Base-by-base conservation (phyloP, 2,113 vertebrate species). In the Megaptera novaeangliae region DNA sequence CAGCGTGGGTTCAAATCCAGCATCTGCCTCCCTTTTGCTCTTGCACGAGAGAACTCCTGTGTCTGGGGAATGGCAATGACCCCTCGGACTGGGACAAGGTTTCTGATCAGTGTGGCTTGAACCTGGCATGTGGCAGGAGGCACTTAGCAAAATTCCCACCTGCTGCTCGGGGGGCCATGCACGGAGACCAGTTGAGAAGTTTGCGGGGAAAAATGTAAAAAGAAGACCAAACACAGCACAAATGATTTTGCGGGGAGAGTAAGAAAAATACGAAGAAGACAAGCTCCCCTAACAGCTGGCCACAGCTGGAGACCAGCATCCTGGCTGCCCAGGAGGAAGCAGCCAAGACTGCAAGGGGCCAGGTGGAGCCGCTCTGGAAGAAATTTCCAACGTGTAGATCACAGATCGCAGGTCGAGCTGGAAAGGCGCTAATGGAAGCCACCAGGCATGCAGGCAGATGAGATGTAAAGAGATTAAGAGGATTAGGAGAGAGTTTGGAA, bases 391-490 rank as follows among this genome's bases (percentile, higher is more conserved):
- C 31, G 0, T 5, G 52, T 13, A 57, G 75, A 78, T 23, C 27
- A 23, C 52, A 31, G 44, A 31, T 31, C 31, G 1, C 44, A 27
- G 44, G 27, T 39, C 25, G 3, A n/a, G 39, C 46, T 5, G 64
- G 81, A 91, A 52, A 91, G 57, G 82, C 2, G 13, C 68, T 82
- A 87, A 77, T 52, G 68, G 91, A 84, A 93, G 91, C 72, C 41
- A 18, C 66, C 66, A 52, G 36, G 81, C n/a, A 13, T 34, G 44
- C 46, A 23, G 61, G 88, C 74, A 92, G 77, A 68, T 91, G 90
- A 95, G 94, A 59, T 46, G 92, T 69, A 46, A 92, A 94, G 71
- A 80, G 97, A 89, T 93, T 75, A 95, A 57, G 82, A 93, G 88
- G 85, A 83, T 95, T 59, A 93, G 52, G 94, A 57, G 75, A 17